Base-by-base conservation (phyloP, 2,888 invertebrate species). In the Harpalus rubripes region DNA sequence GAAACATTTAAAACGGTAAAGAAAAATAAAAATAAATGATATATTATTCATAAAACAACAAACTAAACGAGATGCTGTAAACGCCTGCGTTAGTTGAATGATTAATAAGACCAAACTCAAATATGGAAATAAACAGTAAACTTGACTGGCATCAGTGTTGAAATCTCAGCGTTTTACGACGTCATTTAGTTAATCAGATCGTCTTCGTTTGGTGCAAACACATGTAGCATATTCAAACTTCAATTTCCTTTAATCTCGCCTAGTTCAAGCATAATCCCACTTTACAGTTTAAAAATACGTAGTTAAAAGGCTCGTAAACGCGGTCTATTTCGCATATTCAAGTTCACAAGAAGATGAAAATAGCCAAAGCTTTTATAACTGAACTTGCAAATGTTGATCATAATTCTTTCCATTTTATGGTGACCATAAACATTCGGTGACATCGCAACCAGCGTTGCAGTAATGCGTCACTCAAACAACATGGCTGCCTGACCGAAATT, bases 311-410 rank as follows among this genome's bases (percentile, higher is more conserved):
- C n/a, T 68, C 68, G 68, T 68, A 68, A 68, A 68, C 32, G n/a
- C 15, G 68, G 39, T 68, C 68, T 68, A 68, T 68, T 68, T 68
- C 68, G 68, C 68, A 15, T 68, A 68, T 68, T 68, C 68, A 68
- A 68, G 68, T 68, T 68, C 68, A 68, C 68, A 68, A 68, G 32
- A 65, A 68, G 32, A 39, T 39, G 68, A 15, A 68, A 68, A 68
- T 68, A 68, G 15, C 68, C 15, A n/a, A 68, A 68, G 68, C 68
- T 68, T 26, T 68, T 68, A 68, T 68, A 68, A 68, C 68, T 68
- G 68, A 68, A 68, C 68, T 68, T 68, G 68, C 68, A 39, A 68
- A 68, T 68, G 68, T 6, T 68, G 39, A 68, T 68, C 68, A 68
- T 68, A 68, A 68, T 26, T 68, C 68, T 68, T 68, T 63, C 32